Evolutionary conservation across 2,888 invertebrate species (phyloP).

Genomic region (Agrotis puta): DNA sequence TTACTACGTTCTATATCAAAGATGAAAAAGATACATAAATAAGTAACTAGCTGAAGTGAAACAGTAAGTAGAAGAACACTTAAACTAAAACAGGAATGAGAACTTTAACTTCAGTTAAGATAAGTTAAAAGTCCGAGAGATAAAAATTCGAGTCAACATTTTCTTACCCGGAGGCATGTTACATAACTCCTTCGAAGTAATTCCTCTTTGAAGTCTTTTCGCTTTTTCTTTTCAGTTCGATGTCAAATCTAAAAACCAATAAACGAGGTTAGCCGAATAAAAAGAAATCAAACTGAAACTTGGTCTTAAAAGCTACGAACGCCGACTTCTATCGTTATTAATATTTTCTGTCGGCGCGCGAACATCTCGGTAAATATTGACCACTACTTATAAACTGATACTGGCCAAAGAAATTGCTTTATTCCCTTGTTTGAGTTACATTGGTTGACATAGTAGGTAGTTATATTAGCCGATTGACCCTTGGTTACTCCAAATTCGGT

Average conservation of each 20-base stretch:
- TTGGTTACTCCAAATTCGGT: background rate
- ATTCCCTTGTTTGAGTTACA: slow-evolving; percentile 1
- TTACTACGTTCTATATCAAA: background rate
- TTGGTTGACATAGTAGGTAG: background rate
- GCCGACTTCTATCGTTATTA: background rate
- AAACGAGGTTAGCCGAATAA: slow-evolving; percentile 33
- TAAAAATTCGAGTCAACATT: slow-evolving; percentile 54
- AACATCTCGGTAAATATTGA: slow-evolving; percentile 21
- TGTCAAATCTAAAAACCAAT: slow-evolving; percentile 56
- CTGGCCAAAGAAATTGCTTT: slow-evolving; percentile 19
- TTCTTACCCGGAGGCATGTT: slow-evolving; percentile 41
- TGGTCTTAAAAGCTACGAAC: slow-evolving; percentile 3
- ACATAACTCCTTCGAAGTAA: slow-evolving; percentile 48
- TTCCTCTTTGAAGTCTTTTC: slow-evolving; percentile 42
- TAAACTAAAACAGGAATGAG: slow-evolving; percentile 48
- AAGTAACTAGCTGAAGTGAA: slow-evolving; percentile 10
- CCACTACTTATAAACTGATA: background rate
- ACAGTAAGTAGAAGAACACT: slow-evolving; percentile 46
- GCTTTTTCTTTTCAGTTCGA: slow-evolving; percentile 48
- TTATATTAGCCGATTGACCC: background rate
- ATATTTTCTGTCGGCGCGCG: slow-evolving; percentile 26
- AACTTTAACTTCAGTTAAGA: slow-evolving; percentile 56
- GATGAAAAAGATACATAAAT: slow-evolving; percentile 1
- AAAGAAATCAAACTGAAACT: slow-evolving; percentile 34
- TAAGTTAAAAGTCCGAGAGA: slow-evolving; percentile 52